Base-by-base conservation (phyloP, 2,797 vertebrate species). In the Crax fasciolata region DNA sequence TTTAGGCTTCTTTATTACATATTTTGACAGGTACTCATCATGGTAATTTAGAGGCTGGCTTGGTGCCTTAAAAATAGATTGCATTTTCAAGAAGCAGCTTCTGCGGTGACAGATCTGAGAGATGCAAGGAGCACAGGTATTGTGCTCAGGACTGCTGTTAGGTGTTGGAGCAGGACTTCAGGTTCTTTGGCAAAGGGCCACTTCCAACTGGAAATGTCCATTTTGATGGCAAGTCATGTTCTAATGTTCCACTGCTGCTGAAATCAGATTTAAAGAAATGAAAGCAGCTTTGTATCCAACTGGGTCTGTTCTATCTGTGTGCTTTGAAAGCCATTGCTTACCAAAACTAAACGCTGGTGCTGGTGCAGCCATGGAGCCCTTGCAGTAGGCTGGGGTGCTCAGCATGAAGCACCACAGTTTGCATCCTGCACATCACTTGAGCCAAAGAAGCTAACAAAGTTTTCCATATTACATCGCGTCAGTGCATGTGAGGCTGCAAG, bases 381-480 rank as follows among this genome's bases (percentile, higher is more conserved):
- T 13, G 4, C 54, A 21, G 18, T 35, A 38, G 49, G 4, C 66
- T 67, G 51, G 2, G 4, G 11, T 5, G 10, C 10, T 58, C 35
- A 43, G 32, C 11, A 21, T 6, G 5, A 38, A 21, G 5, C 5
- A 0, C 20, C 27, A 13, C 39, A 54, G 12, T 58, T 32, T 58
- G 39, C 25, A 39, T 2, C 20, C 32, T 24, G 27, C 17, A 58
- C 41, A 13, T 24, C 7, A 11, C 21, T 19, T 5, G 19, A 67
- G 39, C 20, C 44, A 14, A 24, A 54, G 52, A 63, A 39, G 11
- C 5, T 28, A 9, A 21, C 3, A 7, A 23, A 35, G 5, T 4
- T 13, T 24, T 30, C 6, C 10, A 3, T 7, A 17, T 3, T 6
- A 1, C 0, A 2, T 8, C 9, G 27, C 4, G 2, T 51, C 44